A percentile compares a stretch with the other conserved stretches of the same genome.
These are phyloP conservation scores for Noctua pronuba DNA, from an alignment of 2,888 invertebrate genomes.

Conservation along the genomic window DNA sequence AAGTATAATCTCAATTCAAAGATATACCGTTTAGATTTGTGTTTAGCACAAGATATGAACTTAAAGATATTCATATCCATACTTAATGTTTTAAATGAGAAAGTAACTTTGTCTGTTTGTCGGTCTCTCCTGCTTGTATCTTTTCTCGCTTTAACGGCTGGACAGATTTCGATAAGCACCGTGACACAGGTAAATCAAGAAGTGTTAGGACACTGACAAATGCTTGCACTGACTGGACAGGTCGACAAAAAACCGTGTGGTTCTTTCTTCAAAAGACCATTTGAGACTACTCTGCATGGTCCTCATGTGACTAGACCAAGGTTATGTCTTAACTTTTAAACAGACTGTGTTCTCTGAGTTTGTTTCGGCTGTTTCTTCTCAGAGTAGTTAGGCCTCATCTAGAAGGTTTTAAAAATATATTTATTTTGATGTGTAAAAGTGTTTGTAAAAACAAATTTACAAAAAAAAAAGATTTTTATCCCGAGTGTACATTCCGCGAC, in stretches of 20 bases:
- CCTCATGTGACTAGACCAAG: neutral
- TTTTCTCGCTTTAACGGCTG: neutral
- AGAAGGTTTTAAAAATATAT: neutral
- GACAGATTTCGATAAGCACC: neutral
- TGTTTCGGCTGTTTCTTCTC: neutral
- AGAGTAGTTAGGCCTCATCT: neutral
- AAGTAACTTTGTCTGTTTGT: neutral
- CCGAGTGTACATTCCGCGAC: neutral
- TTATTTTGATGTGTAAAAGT: neutral
- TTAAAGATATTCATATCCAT: neutral
- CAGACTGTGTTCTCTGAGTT: neutral
- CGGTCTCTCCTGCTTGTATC: neutral
- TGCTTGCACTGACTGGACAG: neutral
- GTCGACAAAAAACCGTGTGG: neutral
- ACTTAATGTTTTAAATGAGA: neutral
- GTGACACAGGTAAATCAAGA: neutral
- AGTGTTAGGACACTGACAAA: neutral
- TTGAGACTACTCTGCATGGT: neutral
- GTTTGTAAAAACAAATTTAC: too few relatives aligned
- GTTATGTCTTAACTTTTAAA: neutral
- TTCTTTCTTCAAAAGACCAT: neutral
- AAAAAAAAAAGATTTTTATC: too few relatives aligned
- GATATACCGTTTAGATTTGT: conserved; percentile 1
- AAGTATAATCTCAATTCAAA: conserved; percentile 21
- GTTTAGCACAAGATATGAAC: neutral